These are phyloP conservation scores for Acanthochromis polyacanthus DNA, from an alignment of 2,113 vertebrate genomes.

Conservation along the genomic window DNA sequence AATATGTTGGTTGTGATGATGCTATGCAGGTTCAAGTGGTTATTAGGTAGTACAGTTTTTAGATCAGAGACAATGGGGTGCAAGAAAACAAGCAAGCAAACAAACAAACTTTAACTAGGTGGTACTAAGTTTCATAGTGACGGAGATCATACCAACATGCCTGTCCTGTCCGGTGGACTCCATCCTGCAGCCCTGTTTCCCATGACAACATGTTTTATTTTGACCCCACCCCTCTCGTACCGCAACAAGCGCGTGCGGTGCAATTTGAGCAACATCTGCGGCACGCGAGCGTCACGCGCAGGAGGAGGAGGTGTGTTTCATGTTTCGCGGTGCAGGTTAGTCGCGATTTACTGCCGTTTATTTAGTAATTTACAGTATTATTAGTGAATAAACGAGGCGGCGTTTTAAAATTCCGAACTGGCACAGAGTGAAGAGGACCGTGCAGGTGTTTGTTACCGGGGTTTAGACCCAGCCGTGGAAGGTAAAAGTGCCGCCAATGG, in stretches of 20 bases:
- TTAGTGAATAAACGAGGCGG: too few relatives aligned
- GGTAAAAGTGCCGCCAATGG: slow-evolving; percentile 31
- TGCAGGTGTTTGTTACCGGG: not conserved
- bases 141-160: too few relatives aligned
- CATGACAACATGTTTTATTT: not conserved
- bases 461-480: not conserved
- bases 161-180: too few relatives aligned
- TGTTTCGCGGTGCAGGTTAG: not conserved
- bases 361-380: too few relatives aligned
- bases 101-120: too few relatives aligned
- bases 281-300: not conserved
- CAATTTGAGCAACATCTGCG: slow-evolving; percentile 33
- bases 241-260: slow-evolving; percentile 52
- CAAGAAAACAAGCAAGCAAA: too few relatives aligned
- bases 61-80: too few relatives aligned
- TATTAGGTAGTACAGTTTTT: too few relatives aligned
- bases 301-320: not conserved
- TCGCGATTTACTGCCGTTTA: not conserved
- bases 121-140: too few relatives aligned
- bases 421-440: not conserved
- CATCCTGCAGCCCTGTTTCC: too few relatives aligned
- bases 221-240: slow-evolving; percentile 55
- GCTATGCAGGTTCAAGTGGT: too few relatives aligned
- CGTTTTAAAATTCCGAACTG: slow-evolving; percentile 2
- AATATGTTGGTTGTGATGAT: too few relatives aligned